A percentile compares a stretch with the other conserved stretches of the same genome.
Conservation (phyloP, 2,797 vertebrate species). For the Orientallactaga sibirica region DNA sequence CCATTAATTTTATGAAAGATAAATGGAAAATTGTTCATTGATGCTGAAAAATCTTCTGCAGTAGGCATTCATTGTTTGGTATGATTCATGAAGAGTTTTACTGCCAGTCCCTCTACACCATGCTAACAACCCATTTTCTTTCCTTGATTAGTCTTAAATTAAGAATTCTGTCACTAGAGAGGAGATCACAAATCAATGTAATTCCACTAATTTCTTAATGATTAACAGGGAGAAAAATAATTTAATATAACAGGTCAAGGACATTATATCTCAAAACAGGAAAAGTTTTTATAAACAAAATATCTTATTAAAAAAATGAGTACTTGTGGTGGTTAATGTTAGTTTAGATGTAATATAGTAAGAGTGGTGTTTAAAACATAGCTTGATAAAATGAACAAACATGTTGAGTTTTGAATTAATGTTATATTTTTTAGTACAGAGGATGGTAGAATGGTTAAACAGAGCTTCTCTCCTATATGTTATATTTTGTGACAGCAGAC, state of each 20-base stretch:
- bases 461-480: background rate
- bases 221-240: background rate
- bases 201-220: slow-evolving; percentile 49
- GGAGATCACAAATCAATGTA: background rate
- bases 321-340: background rate
- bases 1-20: background rate
- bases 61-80: slow-evolving; percentile 33
- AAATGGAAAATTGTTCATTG: slow-evolving; percentile 27
- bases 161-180: slow-evolving; percentile 41
- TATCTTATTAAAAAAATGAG: slow-evolving; percentile 26
- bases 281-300: background rate
- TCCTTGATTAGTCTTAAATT: slow-evolving; percentile 61
- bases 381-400: background rate
- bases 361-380: background rate
- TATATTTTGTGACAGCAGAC: background rate
- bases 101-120: background rate
- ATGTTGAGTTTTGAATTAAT: slow-evolving; percentile 20
- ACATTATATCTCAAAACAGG: background rate
- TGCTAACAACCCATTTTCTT: slow-evolving; percentile 24
- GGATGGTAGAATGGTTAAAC: background rate
- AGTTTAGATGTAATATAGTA: background rate
- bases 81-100: slow-evolving; percentile 35
- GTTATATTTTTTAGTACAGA: background rate
- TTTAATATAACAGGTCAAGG: background rate
- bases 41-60: slow-evolving; percentile 6